phyloP scores from a whole-genome alignment of 1,140 invertebrate genomes.

The Eriocheir sinensis region DNA sequence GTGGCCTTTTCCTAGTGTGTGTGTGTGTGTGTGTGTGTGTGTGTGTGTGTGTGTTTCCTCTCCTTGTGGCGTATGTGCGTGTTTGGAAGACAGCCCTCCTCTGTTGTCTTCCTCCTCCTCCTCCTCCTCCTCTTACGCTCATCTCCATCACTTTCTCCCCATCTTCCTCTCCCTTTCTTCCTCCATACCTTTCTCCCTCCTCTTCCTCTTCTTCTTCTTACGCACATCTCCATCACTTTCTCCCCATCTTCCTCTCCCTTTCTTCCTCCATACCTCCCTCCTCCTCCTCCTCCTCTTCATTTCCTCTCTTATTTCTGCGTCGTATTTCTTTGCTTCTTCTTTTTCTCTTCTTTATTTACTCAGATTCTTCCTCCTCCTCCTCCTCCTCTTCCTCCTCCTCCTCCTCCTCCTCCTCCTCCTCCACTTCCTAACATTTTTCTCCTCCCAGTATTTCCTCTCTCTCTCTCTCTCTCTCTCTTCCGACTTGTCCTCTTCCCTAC shows the following conservation, averaged over 20 bases:
- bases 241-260: not conserved
- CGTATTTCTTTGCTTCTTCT: too few species aligned
- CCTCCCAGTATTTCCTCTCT: not conserved
- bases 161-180: constrained; percentile 4
- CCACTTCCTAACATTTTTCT: not conserved
- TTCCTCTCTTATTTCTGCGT: too few species aligned
- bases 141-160: constrained; percentile 4
- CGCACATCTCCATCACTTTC: not conserved
- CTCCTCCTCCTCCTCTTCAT: constrained; percentile 42
- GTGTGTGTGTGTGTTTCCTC: not conserved
- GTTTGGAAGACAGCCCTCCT: not conserved
- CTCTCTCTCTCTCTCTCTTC: not conserved
- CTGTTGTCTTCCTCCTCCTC: not conserved
- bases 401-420: constrained; percentile 8
- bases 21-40: not conserved
- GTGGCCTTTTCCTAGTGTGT: not conserved
- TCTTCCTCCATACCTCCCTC: not conserved
- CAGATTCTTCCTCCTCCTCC: not conserved
- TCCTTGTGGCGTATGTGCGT: not conserved
- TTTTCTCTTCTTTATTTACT: too few species aligned
- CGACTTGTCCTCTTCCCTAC: too few species aligned
- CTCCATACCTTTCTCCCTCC: too few species aligned
- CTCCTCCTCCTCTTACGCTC: not conserved
- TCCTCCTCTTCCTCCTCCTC: constrained; percentile 44
- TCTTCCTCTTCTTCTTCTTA: not conserved